Conservation (phyloP, 2,888 invertebrate species). For the Marronus borbonicus region DNA sequence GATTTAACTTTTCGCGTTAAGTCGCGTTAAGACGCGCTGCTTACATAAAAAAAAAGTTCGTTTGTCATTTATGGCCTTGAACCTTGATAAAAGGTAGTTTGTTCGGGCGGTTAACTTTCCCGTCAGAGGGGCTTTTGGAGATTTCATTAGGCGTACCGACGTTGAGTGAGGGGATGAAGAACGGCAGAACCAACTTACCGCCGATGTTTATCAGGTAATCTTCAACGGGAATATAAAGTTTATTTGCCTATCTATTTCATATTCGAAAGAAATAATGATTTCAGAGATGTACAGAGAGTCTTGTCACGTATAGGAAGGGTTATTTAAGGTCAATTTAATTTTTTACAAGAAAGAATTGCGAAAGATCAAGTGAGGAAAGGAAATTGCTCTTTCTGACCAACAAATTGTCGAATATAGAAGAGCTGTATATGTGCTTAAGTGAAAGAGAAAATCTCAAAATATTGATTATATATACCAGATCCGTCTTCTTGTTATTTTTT, state of each 20-base stretch:
- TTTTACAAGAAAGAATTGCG: not conserved
- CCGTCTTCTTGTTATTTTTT: too few species aligned
- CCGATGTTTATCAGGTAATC: slow-evolving; percentile 16
- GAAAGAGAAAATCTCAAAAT: too few species aligned
- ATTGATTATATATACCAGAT: too few species aligned
- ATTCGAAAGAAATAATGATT: slow-evolving; percentile 14
- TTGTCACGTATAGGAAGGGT: not conserved
- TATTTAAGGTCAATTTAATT: slow-evolving; percentile 18
- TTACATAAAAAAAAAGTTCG: slow-evolving; percentile 29
- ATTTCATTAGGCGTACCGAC: slow-evolving; percentile 15
- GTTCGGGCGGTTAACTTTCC: slow-evolving; percentile 30
- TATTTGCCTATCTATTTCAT: slow-evolving; percentile 29
- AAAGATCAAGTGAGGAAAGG: not conserved
- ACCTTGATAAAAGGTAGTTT: slow-evolving; percentile 36
- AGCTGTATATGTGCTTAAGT: not conserved
- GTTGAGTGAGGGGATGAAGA: not conserved
- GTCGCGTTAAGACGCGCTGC: slow-evolving; percentile 17
- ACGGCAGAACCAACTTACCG: slow-evolving; percentile 9
- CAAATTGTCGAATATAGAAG: not conserved
- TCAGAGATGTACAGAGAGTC: not conserved
- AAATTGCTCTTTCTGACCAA: not conserved
- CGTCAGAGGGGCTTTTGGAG: slow-evolving; percentile 1
- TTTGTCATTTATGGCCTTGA: slow-evolving; percentile 33
- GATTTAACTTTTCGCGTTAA: slow-evolving; percentile 33
- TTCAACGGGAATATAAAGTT: slow-evolving; percentile 27